Percentiles rank a stretch among this genome's conserved stretches.
Evolutionary conservation across 37 sponge, comb jelly and placozoan species (phyloP).

Genomic region (Chondrilla cf. caribensis): DNA sequence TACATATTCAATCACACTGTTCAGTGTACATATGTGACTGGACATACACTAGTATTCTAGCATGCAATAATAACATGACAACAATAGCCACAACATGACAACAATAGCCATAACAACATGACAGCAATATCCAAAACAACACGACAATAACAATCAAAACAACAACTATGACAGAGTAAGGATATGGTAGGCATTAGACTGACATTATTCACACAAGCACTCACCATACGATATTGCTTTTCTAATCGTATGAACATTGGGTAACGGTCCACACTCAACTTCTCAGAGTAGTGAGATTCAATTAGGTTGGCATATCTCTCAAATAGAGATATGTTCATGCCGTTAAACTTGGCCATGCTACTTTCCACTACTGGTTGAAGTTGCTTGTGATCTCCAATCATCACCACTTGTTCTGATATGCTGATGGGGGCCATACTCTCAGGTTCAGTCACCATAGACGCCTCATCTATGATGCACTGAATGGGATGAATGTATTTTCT

Average conservation of each 20-base stretch:
- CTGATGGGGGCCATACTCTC: constrained; percentile 65
- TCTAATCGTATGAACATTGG: constrained; percentile 10
- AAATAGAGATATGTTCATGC: constrained; percentile 64
- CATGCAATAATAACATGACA: no score
- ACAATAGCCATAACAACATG: no score
- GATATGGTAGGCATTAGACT: no score
- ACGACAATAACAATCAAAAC: no score
- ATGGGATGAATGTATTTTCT: constrained; percentile 1
- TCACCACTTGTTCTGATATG: constrained; percentile 52
- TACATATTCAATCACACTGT: no score
- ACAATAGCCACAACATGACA: no score
- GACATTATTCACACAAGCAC: no score
- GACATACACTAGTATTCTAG: no score
- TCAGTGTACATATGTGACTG: no score
- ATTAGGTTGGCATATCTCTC: constrained; percentile 56
- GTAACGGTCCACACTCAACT: neutral
- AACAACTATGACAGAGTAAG: no score
- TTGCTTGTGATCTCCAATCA: constrained; percentile 75
- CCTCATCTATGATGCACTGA: constrained; percentile 75
- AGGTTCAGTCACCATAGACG: constrained; percentile 70
- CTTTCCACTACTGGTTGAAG: constrained; percentile 26
- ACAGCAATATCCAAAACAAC: no score
- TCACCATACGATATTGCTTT: constrained; percentile 73
- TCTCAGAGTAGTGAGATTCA: neutral
- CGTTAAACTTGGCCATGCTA: constrained; percentile 33